Evolutionary conservation across 2,797 vertebrate species (phyloP).

Genomic region (Bufotes viridis): DNA sequence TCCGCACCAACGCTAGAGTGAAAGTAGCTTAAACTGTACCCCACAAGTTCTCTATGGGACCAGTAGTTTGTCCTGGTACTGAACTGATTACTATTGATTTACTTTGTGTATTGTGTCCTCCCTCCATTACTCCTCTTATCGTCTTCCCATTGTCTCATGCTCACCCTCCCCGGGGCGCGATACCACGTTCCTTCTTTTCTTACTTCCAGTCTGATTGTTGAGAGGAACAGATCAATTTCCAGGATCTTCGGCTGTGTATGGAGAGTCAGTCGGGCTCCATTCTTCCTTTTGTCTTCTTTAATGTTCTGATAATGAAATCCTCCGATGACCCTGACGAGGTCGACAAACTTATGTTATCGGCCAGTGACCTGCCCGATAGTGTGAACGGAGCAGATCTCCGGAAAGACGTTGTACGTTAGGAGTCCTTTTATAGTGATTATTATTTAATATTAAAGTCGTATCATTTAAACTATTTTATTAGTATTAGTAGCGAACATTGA

Average conservation of each 20-base stretch:
- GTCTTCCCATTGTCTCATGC: background rate
- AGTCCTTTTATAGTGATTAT: background rate
- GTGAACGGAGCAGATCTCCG: background rate
- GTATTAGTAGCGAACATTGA: too few species aligned
- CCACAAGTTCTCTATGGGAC: too few species aligned
- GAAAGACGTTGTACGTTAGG: background rate
- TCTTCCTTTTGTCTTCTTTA: slow-evolving; percentile 5
- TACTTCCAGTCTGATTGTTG: background rate
- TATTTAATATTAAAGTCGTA: background rate
- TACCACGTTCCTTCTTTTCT: background rate
- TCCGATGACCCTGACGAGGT: background rate
- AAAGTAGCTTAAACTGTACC: too few species aligned
- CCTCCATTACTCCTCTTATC: background rate
- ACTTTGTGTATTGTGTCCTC: background rate
- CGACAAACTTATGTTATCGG: background rate
- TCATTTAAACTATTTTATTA: background rate
- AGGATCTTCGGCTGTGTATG: background rate
- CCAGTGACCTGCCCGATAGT: background rate
- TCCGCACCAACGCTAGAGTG: too few species aligned
- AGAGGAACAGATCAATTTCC: slow-evolving; percentile 4
- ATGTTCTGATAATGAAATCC: slow-evolving; percentile 5
- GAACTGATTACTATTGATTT: background rate
- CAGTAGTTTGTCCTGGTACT: too few species aligned
- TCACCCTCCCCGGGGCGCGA: background rate
- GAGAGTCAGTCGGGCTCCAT: background rate